Base-by-base conservation (phyloP, 2,113 vertebrate genomes). In the Noturus placidus region DNA sequence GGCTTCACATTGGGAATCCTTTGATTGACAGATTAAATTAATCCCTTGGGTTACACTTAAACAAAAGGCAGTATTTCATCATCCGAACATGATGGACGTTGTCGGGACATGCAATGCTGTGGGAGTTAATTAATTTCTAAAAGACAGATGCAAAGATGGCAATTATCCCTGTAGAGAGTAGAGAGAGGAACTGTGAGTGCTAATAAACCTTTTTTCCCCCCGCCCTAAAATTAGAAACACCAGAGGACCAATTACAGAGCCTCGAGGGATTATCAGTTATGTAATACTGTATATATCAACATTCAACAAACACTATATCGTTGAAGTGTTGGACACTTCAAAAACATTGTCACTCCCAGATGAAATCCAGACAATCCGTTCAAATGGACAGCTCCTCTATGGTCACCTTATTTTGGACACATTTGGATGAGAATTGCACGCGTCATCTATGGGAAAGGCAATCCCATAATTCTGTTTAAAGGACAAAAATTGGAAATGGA, bases 51-150 rank as follows among this genome's bases (percentile, higher is more conserved):
- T 67, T 83, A n/a, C 59, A n/a, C n/a, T 46, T 50, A 83, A 46
- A 63, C 22, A 10, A 65, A 83, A 30, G 25, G 82, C 11, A 80
- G 22, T 35, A 52, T 72, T 85, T 81, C 33, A 54, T 70, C 78
- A 82, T 82, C 54, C 30, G 61, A 76, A 50, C 54, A 52, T 79
- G 74, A 86, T 35, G 59, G 54, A 86, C 7, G 50, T 57, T 57
- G 61, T 70, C 5, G 14, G 52, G 61, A 76, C 59, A 61, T 50
- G 72, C 25, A 11, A 76, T 61, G 70, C 6, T 20, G 35, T 38
- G 33, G 35, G 35, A 77, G 72, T 77, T 61, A 61, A 84, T 84
- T 84, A 69, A 70, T 84, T 70, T 52, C 46, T 54, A 70, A 69
- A 52, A 85, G 50, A 35, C 54, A 85, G 52, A 59, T 42, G 69